phyloP scores from a whole-genome alignment of 2,888 invertebrate genomes.

The Dryococelus australis region DNA sequence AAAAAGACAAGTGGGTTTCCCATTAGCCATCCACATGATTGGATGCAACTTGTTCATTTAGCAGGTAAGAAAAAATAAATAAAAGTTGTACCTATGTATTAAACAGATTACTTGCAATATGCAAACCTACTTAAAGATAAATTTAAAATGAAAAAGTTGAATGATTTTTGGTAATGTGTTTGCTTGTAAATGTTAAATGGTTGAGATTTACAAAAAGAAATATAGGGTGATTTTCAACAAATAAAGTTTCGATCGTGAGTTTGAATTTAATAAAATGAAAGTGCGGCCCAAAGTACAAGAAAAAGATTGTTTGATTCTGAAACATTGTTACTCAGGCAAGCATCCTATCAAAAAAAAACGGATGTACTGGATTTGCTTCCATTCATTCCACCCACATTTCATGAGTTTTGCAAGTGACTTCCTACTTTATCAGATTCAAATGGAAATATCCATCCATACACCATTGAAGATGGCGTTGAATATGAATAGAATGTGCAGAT shows the following conservation, averaged over 20 bases:
- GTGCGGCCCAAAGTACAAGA: no score
- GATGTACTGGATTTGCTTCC: neutral
- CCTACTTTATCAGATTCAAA: neutral
- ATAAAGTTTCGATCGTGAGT: neutral
- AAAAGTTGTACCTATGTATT: no score
- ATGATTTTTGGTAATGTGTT: neutral
- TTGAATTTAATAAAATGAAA: neutral
- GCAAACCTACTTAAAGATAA: no score
- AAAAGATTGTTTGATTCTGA: no score
- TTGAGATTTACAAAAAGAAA: neutral
- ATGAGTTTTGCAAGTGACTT: no score
- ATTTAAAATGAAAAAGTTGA: neutral
- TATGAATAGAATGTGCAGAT: no score
- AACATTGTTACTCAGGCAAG: no score
- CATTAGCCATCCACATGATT: neutral
- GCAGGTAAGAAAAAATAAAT: neutral
- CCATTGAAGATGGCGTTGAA: neutral
- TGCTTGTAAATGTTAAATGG: neutral
- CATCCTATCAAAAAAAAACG: neutral
- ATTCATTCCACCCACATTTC: conserved; percentile 29
- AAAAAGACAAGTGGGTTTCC: neutral
- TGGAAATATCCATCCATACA: neutral
- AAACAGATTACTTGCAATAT: no score
- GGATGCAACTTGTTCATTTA: neutral
- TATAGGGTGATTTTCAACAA: neutral